Evolutionary conservation across 1,140 invertebrate genomes (phyloP).

Genomic region (Cecropterus lyciades): DNA sequence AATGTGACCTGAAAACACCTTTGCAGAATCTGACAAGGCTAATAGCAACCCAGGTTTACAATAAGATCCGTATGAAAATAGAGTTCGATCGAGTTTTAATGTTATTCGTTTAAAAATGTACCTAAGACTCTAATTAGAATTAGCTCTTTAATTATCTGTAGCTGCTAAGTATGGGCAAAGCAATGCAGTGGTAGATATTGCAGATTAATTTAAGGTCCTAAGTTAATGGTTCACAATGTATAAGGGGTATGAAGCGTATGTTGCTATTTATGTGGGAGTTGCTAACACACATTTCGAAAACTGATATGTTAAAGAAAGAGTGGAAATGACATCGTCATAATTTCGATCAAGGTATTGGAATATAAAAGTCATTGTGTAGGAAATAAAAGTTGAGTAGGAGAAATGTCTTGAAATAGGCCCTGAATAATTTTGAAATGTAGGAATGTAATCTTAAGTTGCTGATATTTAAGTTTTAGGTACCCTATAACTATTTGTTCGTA

Average conservation of each 20-base stretch:
- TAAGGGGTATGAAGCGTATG: neutral
- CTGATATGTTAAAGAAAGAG: neutral
- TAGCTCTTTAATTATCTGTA: conserved; percentile 31
- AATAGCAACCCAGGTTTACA: conserved; percentile 7
- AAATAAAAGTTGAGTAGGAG: neutral
- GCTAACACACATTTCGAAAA: neutral
- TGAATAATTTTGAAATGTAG: conserved; percentile 17
- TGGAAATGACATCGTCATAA: neutral
- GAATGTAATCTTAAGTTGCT: conserved; percentile 6
- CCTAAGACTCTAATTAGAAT: conserved; percentile 22
- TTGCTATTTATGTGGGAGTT: conserved; percentile 3
- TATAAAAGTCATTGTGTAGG: neutral
- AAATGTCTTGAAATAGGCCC: conserved; percentile 13
- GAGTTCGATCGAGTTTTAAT: conserved; percentile 20
- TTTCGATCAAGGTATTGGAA: neutral
- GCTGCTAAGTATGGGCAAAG: conserved; percentile 32
- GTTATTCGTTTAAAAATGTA: conserved; percentile 21
- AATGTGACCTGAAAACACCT: conserved; percentile 62
- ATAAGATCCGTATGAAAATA: conserved; percentile 18
- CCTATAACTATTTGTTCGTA: conserved; percentile 9
- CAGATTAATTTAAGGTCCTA: conserved; percentile 25
- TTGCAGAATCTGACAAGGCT: conserved; percentile 31
- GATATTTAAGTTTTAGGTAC: conserved; percentile 22
- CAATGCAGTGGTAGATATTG: conserved; percentile 16
- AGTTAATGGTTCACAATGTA: neutral